Base-by-base conservation (phyloP, 1,140 invertebrate species). In the Meloidogyne floridensis region DNA sequence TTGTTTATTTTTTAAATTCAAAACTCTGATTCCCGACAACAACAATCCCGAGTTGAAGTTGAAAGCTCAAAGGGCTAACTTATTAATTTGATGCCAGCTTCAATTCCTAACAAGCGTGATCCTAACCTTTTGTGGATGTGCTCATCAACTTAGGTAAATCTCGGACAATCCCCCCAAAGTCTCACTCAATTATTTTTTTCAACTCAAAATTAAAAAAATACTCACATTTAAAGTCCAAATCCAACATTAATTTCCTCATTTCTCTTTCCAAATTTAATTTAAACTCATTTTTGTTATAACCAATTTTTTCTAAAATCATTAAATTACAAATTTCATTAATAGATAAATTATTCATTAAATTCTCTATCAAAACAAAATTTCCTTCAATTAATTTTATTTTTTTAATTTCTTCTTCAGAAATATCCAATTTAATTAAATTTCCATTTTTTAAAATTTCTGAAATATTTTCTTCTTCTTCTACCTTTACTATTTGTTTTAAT, bases 391-490 rank as follows among this genome's bases (percentile, higher is more conserved):
- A 65, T 65, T 65, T n/a, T n/a, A 65, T 6, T 65, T 65, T 65
- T 2, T 65, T 65, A n/a, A 65, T n/a, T 65, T 65, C 59, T 65
- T 65, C 59, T n/a, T n/a, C 10, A n/a, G 59, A 65, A 65, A 65
- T 65, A 65, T 65, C 59, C 10, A 65, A 65, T 65, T 65, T 65
- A 65, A 65, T 65, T 65, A 65, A 65, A n/a, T 65, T 13, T 65
- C n/a, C n/a, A 65, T n/a, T 65, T 13, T 65, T n/a, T n/a, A 65
- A 18, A 6, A 65, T n/a, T n/a, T 65, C 59, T n/a, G 59, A 65
- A 65, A 65, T 65, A 11, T 65, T 65, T 65, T 65, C 15, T 3
- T n/a, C 0, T 65, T 65, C 4, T 65, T 65, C 10, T 0, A n/a
- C n/a, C 3, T 7, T n/a, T 54, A 54, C 53, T 13, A 65, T n/a